Evolutionary conservation across 2,113 vertebrate species (phyloP).

Genomic region (Paradoxurus hermaphroditus): DNA sequence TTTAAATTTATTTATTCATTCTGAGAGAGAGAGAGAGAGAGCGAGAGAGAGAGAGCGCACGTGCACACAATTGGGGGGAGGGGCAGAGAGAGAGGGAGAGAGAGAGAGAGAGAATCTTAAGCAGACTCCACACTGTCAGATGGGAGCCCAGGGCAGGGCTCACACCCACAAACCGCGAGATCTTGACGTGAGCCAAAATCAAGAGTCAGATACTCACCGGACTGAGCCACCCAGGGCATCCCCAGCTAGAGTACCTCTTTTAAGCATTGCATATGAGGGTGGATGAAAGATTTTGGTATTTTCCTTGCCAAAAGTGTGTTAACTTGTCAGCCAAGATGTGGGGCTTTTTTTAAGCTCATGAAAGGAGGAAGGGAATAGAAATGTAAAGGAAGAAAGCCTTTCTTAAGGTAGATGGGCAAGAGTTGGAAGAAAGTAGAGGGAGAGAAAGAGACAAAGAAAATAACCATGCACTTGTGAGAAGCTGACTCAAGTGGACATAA

Average conservation of each 20-base stretch:
- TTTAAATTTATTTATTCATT: too few relatives aligned
- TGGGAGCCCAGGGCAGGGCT: too few relatives aligned
- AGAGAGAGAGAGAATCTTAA: too few relatives aligned
- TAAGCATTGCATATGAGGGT: neutral
- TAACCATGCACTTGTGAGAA: neutral
- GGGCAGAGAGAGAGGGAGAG: too few relatives aligned
- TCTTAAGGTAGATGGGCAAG: neutral
- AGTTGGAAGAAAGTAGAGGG: neutral
- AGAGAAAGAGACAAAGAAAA: neutral
- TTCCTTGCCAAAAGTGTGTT: conserved; percentile 16
- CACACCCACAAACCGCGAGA: too few relatives aligned
- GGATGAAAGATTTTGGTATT: neutral
- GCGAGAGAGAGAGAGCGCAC: too few relatives aligned
- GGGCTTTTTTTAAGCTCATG: neutral
- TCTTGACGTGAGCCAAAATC: too few relatives aligned
- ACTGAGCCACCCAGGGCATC: too few relatives aligned
- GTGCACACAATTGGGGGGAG: too few relatives aligned
- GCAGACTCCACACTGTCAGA: too few relatives aligned
- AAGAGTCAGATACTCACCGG: too few relatives aligned
- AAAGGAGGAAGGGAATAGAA: neutral
- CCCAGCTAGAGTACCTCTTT: neutral
- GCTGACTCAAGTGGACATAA: neutral
- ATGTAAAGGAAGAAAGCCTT: neutral
- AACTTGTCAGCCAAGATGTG: neutral
- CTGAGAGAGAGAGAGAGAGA: too few relatives aligned